These are phyloP conservation scores for Agrochola circellaris DNA, from an alignment of 2,888 invertebrate species.

Conservation along the genomic window DNA sequence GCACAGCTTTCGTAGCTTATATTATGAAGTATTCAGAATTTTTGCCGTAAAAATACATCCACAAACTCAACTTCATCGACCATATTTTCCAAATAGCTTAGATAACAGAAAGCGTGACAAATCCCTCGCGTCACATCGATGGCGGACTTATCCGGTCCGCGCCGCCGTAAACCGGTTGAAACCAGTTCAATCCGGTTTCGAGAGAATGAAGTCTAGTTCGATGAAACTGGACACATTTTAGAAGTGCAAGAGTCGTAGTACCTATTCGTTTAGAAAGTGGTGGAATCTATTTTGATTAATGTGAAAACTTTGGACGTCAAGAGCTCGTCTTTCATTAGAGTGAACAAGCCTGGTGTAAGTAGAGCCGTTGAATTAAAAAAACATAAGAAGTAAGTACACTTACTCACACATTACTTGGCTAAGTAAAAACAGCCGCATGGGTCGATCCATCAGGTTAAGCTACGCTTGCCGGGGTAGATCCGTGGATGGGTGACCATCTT, in stretches of 20 bases:
- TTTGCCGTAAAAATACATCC: slow-evolving; percentile 20
- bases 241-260: slow-evolving; percentile 1
- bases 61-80: slow-evolving; percentile 5
- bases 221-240: slow-evolving; percentile 22
- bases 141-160: slow-evolving; percentile 51
- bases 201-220: slow-evolving; percentile 15
- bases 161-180: slow-evolving; percentile 44
- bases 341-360: background rate
- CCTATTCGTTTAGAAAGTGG: background rate
- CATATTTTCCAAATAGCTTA: slow-evolving; percentile 49
- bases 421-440: too few relatives aligned
- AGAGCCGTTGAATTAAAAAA: too few relatives aligned
- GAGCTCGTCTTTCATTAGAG: background rate
- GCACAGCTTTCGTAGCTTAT: background rate
- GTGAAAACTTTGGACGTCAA: slow-evolving; percentile 16
- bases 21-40: background rate
- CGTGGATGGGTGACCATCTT: too few relatives aligned
- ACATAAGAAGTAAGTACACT: too few relatives aligned
- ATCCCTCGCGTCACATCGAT: slow-evolving; percentile 53
- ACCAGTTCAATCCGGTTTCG: slow-evolving; percentile 41
- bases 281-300: slow-evolving; percentile 37
- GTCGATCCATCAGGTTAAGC: too few relatives aligned
- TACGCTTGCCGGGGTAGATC: too few relatives aligned
- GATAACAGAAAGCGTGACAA: slow-evolving; percentile 57
- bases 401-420: too few relatives aligned